Evolutionary conservation across 2,888 invertebrate species (phyloP).

Genomic region (Oligia latruncula): DNA sequence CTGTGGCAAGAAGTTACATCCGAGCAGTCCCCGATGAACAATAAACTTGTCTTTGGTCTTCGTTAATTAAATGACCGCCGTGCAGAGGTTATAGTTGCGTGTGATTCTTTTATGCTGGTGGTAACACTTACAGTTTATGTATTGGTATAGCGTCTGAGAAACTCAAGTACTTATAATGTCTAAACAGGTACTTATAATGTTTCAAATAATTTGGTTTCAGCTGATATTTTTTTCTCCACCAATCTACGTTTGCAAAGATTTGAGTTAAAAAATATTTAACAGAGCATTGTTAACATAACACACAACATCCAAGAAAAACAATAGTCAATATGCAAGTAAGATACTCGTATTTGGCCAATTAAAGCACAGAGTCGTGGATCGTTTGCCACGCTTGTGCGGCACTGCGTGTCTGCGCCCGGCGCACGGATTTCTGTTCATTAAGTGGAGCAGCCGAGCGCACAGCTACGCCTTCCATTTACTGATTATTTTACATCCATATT

Average conservation of each 20-base stretch:
- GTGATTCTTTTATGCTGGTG: slow-evolving; percentile 15
- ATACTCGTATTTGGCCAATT: slow-evolving; percentile 5
- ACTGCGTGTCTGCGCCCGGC: background rate
- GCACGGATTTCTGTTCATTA: slow-evolving; percentile 30
- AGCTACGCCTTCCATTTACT: background rate
- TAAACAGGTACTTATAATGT: background rate
- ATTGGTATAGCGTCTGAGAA: background rate
- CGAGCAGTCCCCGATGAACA: slow-evolving; percentile 24
- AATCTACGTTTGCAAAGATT: no score
- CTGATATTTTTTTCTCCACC: background rate
- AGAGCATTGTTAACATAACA: background rate
- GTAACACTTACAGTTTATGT: background rate
- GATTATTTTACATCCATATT: slow-evolving; percentile 6
- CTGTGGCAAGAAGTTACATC: slow-evolving; percentile 41
- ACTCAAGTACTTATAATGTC: no score
- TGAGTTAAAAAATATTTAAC: no score
- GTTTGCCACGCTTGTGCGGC: background rate
- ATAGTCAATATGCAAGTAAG: background rate
- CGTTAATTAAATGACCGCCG: slow-evolving; percentile 42
- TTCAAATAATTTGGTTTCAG: background rate
- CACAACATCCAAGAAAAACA: background rate
- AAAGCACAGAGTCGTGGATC: background rate
- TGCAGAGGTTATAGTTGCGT: slow-evolving; percentile 11
- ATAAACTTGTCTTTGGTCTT: slow-evolving; percentile 43
- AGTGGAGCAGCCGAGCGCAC: slow-evolving; percentile 14